Evolutionary conservation across 2,797 vertebrate species (phyloP), one percentile per base, ranked within the genome.

Genomic region (Hyperoplus lanceolatus): DNA sequence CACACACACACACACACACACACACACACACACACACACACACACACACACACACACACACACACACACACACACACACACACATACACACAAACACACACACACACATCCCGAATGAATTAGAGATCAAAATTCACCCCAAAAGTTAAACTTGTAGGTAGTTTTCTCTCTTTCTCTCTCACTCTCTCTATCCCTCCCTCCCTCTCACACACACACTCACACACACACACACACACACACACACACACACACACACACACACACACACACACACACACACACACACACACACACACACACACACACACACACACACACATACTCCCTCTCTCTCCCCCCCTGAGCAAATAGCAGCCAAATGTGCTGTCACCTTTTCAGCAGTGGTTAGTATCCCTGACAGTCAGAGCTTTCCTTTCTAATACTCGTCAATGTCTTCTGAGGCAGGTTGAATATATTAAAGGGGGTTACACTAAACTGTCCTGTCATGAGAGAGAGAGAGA

Each of bases 291-390:
- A 29, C 29, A 29, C 29, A 29, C 29, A 29, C 29, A 29, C 29
- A 29, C 29, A 29, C 29, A 29, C 29, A 29, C 29, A 29, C 29
- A 29, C 29, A 29, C 29, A 29, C 29, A 29, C 29, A 29, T 2
- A 29, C 29, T 29, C 29, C 29, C 29, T 29, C 29, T 29, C 29
- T 29, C 29, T 29, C 29, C 29, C 29, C 29, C 29, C 29, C 29
- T 29, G 29, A 75, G 90, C 87, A 92, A 93, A 94, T 91, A 80
- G 87, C 90, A 87, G 90, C 92, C 93, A 94, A 94, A 91, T 88
- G 92, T 91, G 86, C 85, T 83, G 91, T 94, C 92, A 92, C 88
- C 92, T 94, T 89, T 94, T 95, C 94, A 95, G 77, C 83, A 94
- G 88, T 54, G 86, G 86, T 95, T 95, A 95, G 90, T 70, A 36